These are phyloP conservation scores for Scyliorhinus canicula DNA, from an alignment of 2,797 vertebrate species.

Conservation along the genomic window DNA sequence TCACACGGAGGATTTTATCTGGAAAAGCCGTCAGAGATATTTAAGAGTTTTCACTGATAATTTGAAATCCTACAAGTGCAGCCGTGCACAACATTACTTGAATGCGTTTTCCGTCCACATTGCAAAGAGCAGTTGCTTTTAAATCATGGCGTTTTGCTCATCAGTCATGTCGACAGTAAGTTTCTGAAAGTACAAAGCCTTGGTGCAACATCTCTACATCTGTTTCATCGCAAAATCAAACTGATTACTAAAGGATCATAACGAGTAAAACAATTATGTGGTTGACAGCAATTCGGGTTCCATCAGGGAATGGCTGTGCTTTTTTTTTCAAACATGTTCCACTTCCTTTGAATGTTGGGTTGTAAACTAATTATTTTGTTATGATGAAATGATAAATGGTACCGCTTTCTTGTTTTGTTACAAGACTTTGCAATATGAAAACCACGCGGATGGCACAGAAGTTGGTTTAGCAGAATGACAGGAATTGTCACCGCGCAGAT, in stretches of 20 bases:
- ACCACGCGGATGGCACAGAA: background rate
- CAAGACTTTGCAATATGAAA: background rate
- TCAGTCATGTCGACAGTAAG: constrained; percentile 33
- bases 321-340: background rate
- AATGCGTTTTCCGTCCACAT: background rate
- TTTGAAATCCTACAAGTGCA: background rate
- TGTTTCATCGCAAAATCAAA: constrained; percentile 22
- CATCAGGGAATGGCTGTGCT: background rate
- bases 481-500: no score
- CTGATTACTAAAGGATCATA: background rate
- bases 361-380: background rate
- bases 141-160: background rate
- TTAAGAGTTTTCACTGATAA: background rate
- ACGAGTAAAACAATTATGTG: background rate
- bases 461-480: background rate
- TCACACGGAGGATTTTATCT: constrained; percentile 1
- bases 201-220: background rate
- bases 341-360: background rate
- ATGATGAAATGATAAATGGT: background rate
- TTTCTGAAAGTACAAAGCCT: constrained; percentile 3
- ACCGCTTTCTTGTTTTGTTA: background rate
- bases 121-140: background rate
- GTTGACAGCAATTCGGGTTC: background rate
- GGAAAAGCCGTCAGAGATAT: background rate
- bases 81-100: constrained; percentile 1